Base-by-base conservation (phyloP, 2,888 invertebrate genomes). In the Scaptodrosophila latifasciaeformis region DNA sequence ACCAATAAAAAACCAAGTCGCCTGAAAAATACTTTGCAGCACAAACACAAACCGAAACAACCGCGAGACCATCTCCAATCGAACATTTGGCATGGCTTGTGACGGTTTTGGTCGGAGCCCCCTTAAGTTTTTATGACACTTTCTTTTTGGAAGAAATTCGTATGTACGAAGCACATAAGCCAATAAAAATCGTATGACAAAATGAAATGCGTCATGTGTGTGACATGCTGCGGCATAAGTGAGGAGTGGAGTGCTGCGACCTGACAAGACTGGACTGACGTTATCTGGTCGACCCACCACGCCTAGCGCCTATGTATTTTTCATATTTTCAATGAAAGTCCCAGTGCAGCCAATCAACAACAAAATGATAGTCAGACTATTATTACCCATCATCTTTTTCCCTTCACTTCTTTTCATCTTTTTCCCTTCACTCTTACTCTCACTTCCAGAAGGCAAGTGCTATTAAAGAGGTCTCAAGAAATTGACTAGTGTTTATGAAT, bases 251-350 rank as follows among this genome's bases (percentile, higher is more conserved):
- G n/a, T n/a, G n/a, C n/a, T n/a, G n/a, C n/a, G n/a, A n/a, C n/a
- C n/a, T n/a, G n/a, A n/a, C n/a, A n/a, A n/a, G n/a, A n/a, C n/a
- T n/a, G n/a, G n/a, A n/a, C n/a, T n/a, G n/a, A n/a, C n/a, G n/a
- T n/a, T n/a, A n/a, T n/a, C n/a, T n/a, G n/a, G n/a, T n/a, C n/a
- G n/a, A n/a, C n/a, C n/a, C n/a, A n/a, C n/a, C n/a, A n/a, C n/a
- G n/a, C n/a, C n/a, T n/a, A n/a, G n/a, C n/a, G n/a, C n/a, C n/a
- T n/a, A n/a, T n/a, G n/a, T n/a, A n/a, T n/a, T n/a, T n/a, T n/a
- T n/a, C n/a, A n/a, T n/a, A n/a, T n/a, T n/a, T n/a, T n/a, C 4
- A 74, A 57, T 24, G 70, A 74, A 77, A 71, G 75, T 54, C 54
- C 34, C 35, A 48, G 34, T 45, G 48, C 54, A 59, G 56, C 70